Conservation (phyloP, 23 tunicate species). For the Ascidia mentula region DNA sequence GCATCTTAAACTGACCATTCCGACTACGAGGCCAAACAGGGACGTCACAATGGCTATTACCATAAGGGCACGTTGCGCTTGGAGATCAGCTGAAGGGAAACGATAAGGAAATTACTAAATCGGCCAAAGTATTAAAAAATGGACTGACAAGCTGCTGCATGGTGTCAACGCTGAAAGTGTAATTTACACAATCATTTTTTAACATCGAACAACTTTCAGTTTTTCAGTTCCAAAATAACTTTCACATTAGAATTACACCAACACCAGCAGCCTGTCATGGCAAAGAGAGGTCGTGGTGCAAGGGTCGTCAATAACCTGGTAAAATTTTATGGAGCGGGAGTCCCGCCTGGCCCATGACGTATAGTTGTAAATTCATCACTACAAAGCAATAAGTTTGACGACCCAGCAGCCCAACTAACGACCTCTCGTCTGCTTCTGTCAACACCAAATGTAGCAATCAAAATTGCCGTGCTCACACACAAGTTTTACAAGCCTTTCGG, state of each 20-base stretch:
- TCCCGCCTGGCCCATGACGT: background rate
- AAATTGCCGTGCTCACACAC: background rate
- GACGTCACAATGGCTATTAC: constrained; percentile 50
- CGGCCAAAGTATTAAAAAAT: too few species aligned
- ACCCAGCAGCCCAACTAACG: background rate
- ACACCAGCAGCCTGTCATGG: too few species aligned
- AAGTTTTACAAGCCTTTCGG: background rate
- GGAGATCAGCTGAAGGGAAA: constrained; percentile 54
- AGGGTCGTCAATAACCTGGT: too few species aligned
- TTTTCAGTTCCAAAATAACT: too few species aligned
- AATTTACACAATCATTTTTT: too few species aligned
- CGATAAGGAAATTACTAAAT: too few species aligned
- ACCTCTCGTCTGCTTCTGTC: background rate
- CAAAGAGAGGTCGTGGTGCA: too few species aligned
- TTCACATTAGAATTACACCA: too few species aligned
- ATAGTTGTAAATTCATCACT: background rate
- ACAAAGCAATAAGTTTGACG: background rate
- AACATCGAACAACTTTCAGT: too few species aligned
- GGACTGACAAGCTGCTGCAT: too few species aligned
- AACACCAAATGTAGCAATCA: background rate
- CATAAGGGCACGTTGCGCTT: constrained; percentile 79
- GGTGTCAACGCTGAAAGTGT: too few species aligned
- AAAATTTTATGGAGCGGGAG: background rate
- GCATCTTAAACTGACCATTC: constrained; percentile 58
- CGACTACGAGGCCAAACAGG: constrained; percentile 43